Percentiles rank a stretch among this genome's conserved stretches.
Evolutionary conservation across 2,113 vertebrate species (phyloP).

Genomic region (Colinus virginianus): DNA sequence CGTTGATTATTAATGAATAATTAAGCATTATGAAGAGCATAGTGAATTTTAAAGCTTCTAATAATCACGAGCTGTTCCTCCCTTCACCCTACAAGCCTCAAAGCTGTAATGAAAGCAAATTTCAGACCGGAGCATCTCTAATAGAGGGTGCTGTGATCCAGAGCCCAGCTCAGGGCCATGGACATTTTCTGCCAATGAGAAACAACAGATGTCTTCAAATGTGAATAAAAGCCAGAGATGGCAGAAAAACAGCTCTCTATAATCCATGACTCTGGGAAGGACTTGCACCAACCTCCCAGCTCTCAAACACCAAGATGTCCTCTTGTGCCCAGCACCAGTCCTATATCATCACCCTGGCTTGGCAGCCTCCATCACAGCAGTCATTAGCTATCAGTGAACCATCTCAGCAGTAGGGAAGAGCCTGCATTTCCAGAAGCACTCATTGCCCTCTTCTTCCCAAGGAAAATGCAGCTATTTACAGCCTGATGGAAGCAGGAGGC

Average conservation of each 20-base stretch:
- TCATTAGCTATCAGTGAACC: background rate
- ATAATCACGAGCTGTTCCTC: conserved; percentile 6
- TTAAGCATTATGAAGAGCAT: background rate
- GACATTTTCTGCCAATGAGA: background rate
- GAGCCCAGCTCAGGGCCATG: background rate
- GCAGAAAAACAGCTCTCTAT: background rate
- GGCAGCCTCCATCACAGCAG: background rate
- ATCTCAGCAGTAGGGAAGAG: background rate
- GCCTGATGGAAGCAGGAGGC: background rate
- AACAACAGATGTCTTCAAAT: background rate
- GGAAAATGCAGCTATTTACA: background rate
- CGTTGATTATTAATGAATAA: conserved; percentile 11
- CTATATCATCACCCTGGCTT: background rate
- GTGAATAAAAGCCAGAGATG: background rate
- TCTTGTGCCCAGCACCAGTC: background rate
- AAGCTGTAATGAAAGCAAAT: background rate
- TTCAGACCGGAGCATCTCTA: background rate
- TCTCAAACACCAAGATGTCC: background rate
- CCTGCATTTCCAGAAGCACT: background rate
- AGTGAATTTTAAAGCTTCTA: conserved; percentile 52
- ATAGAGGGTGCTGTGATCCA: accelerated
- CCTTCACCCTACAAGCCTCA: background rate
- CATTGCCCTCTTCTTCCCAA: background rate
- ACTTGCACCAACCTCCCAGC: background rate
- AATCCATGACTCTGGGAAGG: background rate